phyloP scores from a whole-genome alignment of 2,797 vertebrate species.

The Crocidura indochinensis region DNA sequence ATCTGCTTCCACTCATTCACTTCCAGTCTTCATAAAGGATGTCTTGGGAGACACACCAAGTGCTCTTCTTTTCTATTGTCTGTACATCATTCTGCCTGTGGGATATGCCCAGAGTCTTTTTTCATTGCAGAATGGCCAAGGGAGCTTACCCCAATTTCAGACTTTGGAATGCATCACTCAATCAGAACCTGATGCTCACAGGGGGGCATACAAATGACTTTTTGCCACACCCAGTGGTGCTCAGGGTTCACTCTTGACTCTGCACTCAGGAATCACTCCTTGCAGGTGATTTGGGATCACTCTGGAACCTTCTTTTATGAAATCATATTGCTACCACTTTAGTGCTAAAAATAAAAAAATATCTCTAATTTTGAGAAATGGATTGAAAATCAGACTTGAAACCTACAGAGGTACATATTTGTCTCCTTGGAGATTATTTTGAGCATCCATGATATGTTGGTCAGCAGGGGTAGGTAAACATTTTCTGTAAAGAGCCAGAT shows the following conservation, averaged over 20 bases:
- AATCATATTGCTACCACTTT: not conserved
- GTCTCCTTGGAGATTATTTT: slow-evolving; percentile 7
- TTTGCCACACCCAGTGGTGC: not conserved
- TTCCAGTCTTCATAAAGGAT: not conserved
- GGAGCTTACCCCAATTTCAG: slow-evolving; percentile 44
- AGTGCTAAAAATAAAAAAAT: not conserved
- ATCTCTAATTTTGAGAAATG: not conserved
- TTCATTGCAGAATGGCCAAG: not conserved
- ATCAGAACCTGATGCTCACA: slow-evolving; percentile 45
- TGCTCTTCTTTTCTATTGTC: not conserved
- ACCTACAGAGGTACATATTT: not conserved
- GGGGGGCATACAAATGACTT: slow-evolving; percentile 18
- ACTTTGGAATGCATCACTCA: not conserved
- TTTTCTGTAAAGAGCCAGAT: slow-evolving; percentile 38
- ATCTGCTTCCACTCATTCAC: too few relatives aligned
- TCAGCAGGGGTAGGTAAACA: not conserved
- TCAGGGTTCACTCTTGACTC: too few relatives aligned
- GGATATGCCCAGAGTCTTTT: not conserved
- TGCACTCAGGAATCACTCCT: too few relatives aligned
- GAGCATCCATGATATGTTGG: not conserved
- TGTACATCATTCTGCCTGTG: not conserved
- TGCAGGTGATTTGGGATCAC: too few relatives aligned
- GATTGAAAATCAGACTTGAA: slow-evolving; percentile 52
- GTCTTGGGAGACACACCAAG: not conserved
- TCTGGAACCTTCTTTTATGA: not conserved